phyloP scores from a whole-genome alignment of 2,113 vertebrate genomes.

The Archilochus colubris region DNA sequence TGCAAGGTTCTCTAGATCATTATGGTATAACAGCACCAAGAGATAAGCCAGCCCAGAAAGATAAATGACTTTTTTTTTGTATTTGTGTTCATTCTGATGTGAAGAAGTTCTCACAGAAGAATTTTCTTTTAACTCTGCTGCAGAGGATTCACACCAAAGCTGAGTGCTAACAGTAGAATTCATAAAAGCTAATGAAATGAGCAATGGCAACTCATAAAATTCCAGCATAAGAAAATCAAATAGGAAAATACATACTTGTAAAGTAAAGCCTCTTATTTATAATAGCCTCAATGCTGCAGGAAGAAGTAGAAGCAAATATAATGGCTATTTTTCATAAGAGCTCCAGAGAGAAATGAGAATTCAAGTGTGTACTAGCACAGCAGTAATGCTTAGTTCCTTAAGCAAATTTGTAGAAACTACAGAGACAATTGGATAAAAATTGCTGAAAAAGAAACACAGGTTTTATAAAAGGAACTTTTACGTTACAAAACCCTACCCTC shows the following conservation, averaged over 20 bases:
- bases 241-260: not conserved
- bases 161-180: not conserved
- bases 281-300: not conserved
- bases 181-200: not conserved
- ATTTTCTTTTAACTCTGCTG: not conserved
- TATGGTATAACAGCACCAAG: rapidly evolving
- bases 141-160: not conserved
- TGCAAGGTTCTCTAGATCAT: not conserved
- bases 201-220: not conserved
- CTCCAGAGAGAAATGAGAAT: not conserved
- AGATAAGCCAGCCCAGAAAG: not conserved
- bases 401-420: not conserved
- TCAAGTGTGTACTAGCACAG: not conserved
- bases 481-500: not conserved
- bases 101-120: not conserved
- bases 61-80: not conserved
- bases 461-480: not conserved
- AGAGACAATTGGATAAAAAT: not conserved
- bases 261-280: not conserved
- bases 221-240: not conserved
- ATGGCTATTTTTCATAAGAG: not conserved
- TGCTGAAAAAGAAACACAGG: not conserved
- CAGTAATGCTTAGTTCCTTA: not conserved
- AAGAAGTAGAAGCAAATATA: not conserved
- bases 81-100: not conserved